Evolutionary conservation across 2,113 vertebrate genomes (phyloP), one percentile per base, ranked within the genome.

Genomic region (Pipa parva): DNA sequence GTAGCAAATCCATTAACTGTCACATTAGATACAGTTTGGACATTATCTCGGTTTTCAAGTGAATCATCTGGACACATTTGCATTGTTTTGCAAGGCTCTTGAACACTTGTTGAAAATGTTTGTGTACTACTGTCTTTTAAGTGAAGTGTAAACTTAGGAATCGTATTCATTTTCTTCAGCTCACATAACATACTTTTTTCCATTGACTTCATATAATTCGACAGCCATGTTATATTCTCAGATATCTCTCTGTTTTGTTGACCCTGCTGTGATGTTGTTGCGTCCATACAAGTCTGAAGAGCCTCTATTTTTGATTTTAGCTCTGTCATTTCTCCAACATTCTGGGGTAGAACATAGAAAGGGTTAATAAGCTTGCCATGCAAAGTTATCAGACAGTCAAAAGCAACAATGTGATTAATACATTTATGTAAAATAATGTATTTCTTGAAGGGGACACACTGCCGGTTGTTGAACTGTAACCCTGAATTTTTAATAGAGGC

Each of bases 271-370:
- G 70, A 42, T 51, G 83, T 82, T 70, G 87, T 69, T 0, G 27
- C 75, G 58, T 87, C 84, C 37, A 89, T 70, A 24, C 61, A 21
- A 42, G 82, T 76, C 60, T 79, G 76, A 51, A 87, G 65, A 27
- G 65, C 51, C 50, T 77, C 75, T 13, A 89, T 4, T 29, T 59
- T 77, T 10, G 82, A 80, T 78, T 83, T 89, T 74, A 89, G 18
- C 25, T 83, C 85, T 48, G 20, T 48, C 63, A 88, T 74, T 37
- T 89, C 87, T 26, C 2, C 4, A 21, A 84, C 83, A 72, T 77
- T 88, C 88, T 91, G 64, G 54, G 29, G 74, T 68, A 71, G 60
- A 42, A 15, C 15, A 42, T 31, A 6, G 5, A 6, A 31, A 5
- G 10, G 10, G 29, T 6, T 6, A 6, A 31, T 5, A 31, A 31